Conservation (phyloP, 1,140 invertebrate species). For the Cephus cinctus region DNA sequence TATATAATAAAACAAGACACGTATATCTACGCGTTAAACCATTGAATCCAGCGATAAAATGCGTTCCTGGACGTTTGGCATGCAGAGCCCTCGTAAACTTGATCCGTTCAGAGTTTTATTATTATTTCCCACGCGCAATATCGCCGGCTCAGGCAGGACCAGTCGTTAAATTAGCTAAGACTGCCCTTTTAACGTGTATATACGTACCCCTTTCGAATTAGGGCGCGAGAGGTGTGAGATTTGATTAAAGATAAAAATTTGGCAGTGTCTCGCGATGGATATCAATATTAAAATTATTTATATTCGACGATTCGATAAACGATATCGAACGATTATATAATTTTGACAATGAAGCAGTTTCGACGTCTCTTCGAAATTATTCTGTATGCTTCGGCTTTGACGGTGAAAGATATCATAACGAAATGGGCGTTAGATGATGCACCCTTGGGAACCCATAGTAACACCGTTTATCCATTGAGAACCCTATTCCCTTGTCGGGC, state of each 20-base stretch:
- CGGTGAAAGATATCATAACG: constrained; percentile 48
- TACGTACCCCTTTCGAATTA: constrained; percentile 26
- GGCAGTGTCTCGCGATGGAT: too few relatives aligned
- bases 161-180: constrained; percentile 53
- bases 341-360: too few relatives aligned
- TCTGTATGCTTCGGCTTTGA: too few relatives aligned
- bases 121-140: constrained; percentile 55
- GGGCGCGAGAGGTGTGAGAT: constrained; percentile 13
- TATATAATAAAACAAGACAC: too few relatives aligned
- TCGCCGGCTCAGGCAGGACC: constrained; percentile 29
- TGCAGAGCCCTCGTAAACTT: constrained; percentile 46
- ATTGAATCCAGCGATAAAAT: constrained; percentile 42
- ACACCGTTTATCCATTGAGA: constrained; percentile 57
- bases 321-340: too few relatives aligned
- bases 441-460: constrained; percentile 47
- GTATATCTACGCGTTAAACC: too few relatives aligned
- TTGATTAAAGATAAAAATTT: too few relatives aligned
- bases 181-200: constrained; percentile 45
- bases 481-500: constrained; percentile 24
- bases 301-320: too few relatives aligned
- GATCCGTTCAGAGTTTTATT: constrained; percentile 58
- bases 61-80: constrained; percentile 28
- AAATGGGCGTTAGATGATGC: constrained; percentile 55
- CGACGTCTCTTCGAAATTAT: too few relatives aligned
- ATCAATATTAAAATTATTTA: too few relatives aligned